Evolutionary conservation across 1,140 invertebrate species (phyloP), one percentile per base, ranked within the genome.

Genomic region (Drosophila leontia): DNA sequence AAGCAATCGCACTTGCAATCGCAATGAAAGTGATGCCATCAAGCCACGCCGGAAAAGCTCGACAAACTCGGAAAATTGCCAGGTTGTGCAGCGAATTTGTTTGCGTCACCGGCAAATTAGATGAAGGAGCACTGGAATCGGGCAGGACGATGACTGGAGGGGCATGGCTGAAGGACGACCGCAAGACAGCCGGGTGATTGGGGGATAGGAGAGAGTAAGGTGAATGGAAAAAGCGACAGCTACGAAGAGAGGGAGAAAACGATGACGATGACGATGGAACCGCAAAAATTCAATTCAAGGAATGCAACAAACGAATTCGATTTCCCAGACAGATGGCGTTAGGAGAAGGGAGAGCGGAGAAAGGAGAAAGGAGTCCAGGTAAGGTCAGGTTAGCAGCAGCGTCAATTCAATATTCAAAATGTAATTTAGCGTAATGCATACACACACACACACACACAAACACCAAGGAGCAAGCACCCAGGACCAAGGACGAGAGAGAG

Each of bases 401-500:
- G 77, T 82, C 74, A 80, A 85, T 85, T 88, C 85, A 85, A 88
- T 88, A 88, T 88, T 90, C 85, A 90, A 88, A 88, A 88, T 90
- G 85, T 88, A 90, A 88, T 88, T 90, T 90, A 88, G 86, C 85
- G 85, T 87, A 88, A 88, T 87, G 84, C 81, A 87, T 77, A 87
- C 80, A 86, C 48, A 75, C 51, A n/a, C n/a, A 35, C 34, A 57
- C 76, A 86, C 70, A 85, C 47, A 77, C 51, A 17, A 44, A 39
- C 17, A 57, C 19, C 26, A 8, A 17, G 44, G 34, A 47, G 23
- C n/a, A 5, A 57, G 29, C 1, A 42, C 39, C 48, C 12, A 75
- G 48, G 50, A 41, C 29, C 37, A 37, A 55, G 34, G 41, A 34
- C 59, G 45, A 32, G 50, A 32, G 42, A 58, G 26, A 77, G 45